A percentile compares a stretch with the other conserved stretches of the same genome.
phyloP scores from a whole-genome alignment of 2,888 invertebrate genomes.

The Vandiemenella viatica region DNA sequence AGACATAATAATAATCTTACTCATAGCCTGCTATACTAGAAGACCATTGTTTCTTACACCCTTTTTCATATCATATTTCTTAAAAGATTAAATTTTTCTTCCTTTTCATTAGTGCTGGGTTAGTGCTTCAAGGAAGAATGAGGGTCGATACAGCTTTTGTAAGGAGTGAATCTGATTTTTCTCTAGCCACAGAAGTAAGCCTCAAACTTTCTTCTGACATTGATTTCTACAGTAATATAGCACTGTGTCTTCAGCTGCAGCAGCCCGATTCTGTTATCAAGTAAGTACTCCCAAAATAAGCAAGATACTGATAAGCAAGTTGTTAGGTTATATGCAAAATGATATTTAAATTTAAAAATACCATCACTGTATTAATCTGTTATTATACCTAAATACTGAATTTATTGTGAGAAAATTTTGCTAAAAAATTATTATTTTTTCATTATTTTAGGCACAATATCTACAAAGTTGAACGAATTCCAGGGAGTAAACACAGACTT shows the following conservation, averaged over 20 bases:
- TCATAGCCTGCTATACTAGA: no score
- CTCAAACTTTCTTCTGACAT: constrained; percentile 56
- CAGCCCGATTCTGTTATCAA: constrained; percentile 47
- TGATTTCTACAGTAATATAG: constrained; percentile 59
- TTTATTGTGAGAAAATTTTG: background rate
- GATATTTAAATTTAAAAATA: background rate
- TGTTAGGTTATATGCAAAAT: background rate
- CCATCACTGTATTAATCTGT: background rate
- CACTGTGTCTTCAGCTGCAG: constrained; percentile 58
- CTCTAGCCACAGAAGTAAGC: constrained; percentile 47
- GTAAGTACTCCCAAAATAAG: constrained; percentile 26
- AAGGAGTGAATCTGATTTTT: constrained; percentile 47
- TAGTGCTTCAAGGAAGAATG: constrained; percentile 45
- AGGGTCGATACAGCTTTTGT: constrained; percentile 49
- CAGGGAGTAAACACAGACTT: constrained; percentile 43
- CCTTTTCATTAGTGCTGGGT: constrained; percentile 47
- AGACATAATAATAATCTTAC: no score
- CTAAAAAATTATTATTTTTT: constrained; percentile 7
- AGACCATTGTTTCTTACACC: no score
- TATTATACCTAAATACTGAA: background rate
- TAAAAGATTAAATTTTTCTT: no score
- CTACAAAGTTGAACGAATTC: constrained; percentile 48
- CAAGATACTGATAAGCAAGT: background rate
- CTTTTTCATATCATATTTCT: no score
- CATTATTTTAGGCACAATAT: constrained; percentile 39